Conservation (phyloP, 2,888 invertebrate genomes). For the Thymelicus lineola region DNA sequence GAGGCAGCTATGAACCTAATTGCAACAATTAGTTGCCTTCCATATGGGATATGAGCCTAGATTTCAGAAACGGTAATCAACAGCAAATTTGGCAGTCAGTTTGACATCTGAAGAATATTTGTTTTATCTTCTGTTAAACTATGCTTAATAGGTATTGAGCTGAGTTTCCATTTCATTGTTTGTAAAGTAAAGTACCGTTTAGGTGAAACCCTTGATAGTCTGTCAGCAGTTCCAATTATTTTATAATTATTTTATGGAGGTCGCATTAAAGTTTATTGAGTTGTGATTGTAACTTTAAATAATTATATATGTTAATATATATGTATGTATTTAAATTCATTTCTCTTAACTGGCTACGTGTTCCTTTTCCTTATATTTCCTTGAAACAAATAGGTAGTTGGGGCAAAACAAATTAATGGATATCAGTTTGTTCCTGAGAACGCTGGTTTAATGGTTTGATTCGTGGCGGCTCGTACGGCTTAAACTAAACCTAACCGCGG, state of each 20-base stretch:
- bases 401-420: neutral
- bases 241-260: neutral
- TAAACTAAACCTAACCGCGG: neutral
- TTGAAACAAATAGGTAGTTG: neutral
- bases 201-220: too few relatives aligned
- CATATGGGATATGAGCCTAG: constrained; percentile 45
- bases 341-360: too few relatives aligned
- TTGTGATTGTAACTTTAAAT: too few relatives aligned
- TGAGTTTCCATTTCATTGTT: too few relatives aligned
- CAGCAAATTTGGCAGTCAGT: neutral
- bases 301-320: too few relatives aligned
- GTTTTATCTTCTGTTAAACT: neutral
- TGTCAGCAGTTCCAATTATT: neutral
- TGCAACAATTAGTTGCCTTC: constrained; percentile 53
- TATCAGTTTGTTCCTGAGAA: neutral
- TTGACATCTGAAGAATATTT: neutral
- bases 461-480: neutral
- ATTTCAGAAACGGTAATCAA: constrained; percentile 45
- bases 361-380: neutral
- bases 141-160: too few relatives aligned
- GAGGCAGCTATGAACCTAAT: constrained; percentile 20
- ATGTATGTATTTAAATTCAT: too few relatives aligned
- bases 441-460: neutral
- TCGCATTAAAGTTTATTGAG: too few relatives aligned
- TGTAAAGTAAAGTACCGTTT: too few relatives aligned